Evolutionary conservation across 2,113 vertebrate species (phyloP), one percentile per base, ranked within the genome.

Genomic region (Pholis gunnellus): DNA sequence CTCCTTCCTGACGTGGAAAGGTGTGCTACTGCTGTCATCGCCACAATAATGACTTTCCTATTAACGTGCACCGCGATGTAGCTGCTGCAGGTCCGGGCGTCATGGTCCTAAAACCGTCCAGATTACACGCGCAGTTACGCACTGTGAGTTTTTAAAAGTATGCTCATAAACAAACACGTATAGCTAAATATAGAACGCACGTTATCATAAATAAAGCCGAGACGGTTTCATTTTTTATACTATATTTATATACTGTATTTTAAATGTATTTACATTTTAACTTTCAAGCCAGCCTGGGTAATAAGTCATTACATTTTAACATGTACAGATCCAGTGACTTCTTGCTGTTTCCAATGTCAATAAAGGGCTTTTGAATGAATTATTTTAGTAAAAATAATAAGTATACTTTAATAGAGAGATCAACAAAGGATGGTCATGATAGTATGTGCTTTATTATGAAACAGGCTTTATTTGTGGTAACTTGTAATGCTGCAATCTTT

Each of bases 51-150:
- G 68, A 82, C 48, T 40, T 78, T 75, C 66, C 38, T 27, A 83
- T 82, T 82, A 31, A 85, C 87, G 89, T 80, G 48, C 70, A 31
- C 29, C 57, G 87, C 81, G 85, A 79, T 87, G 80, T 25, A 54
- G 67, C 57, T 1, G 72, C 81, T 11, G 72, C 46, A 36, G 36
- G 61, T 65, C 27, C 76, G 0, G 42, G 50, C 42, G 36, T 2
- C 92, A 5, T 0, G 92, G 95, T 93, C 95, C 86, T 94, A 95
- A 88, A 85, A 78, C 69, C 85, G 72, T 52, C 75, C 83, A 0
- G 0, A 0, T 52, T 13, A 31, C 29, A 63, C 38, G 29, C 3
- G 20, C 63, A 40, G 38, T 42, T 65, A 65, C 7, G 38, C 15
- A 15, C 38, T 14, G 9, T n/a, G 59, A 59, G 54, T 59, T 1